These are phyloP conservation scores for Odontomyia ornata DNA, from an alignment of 2,888 invertebrate species.

Conservation along the genomic window DNA sequence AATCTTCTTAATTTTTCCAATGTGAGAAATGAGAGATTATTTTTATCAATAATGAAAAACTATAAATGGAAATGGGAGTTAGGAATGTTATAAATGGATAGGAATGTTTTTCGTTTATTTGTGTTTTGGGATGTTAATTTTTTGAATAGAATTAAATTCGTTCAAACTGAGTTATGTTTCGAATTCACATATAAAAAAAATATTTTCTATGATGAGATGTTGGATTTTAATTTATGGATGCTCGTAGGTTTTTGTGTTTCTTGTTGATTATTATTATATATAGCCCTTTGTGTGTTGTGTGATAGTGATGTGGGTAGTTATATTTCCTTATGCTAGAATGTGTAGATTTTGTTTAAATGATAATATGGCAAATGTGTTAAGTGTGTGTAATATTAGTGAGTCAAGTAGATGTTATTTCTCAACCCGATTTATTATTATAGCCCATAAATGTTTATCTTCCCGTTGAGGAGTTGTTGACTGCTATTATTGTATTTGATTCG, in stretches of 20 bases:
- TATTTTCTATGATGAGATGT: background rate
- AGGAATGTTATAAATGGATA: too few relatives aligned
- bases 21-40: too few relatives aligned
- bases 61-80: too few relatives aligned
- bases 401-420: background rate
- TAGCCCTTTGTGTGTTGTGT: background rate
- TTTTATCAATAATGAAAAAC: too few relatives aligned
- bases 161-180: too few relatives aligned
- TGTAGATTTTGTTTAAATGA: background rate
- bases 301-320: background rate
- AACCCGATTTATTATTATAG: background rate
- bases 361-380: background rate
- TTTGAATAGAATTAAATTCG: too few relatives aligned
- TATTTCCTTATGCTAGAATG: background rate
- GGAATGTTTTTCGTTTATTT: too few relatives aligned
- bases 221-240: constrained; percentile 8
- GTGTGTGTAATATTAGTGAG: background rate
- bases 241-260: background rate
- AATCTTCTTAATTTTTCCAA: too few relatives aligned
- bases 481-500: background rate
- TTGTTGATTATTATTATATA: background rate
- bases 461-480: background rate
- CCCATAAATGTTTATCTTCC: background rate
- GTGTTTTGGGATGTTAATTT: too few relatives aligned
- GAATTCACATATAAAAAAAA: background rate